These are phyloP conservation scores for Eira barbara DNA, from an alignment of 2,113 vertebrate species.

Conservation along the genomic window DNA sequence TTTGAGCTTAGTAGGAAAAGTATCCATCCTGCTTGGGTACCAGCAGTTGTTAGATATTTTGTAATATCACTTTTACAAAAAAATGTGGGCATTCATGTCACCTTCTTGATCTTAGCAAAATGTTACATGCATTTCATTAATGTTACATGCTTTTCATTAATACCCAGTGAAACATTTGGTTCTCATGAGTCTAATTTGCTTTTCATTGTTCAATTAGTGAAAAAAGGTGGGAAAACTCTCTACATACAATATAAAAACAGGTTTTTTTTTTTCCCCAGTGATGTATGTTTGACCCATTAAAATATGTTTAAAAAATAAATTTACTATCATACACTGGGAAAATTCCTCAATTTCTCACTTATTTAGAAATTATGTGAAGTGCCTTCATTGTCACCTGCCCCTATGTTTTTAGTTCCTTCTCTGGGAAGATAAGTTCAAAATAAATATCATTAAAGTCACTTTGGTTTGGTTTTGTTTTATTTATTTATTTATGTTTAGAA, in stretches of 20 bases:
- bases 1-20: background rate
- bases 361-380: background rate
- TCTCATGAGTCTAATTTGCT: background rate
- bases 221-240: background rate
- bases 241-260: background rate
- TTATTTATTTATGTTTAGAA: background rate
- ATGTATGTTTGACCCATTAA: background rate
- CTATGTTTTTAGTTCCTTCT: background rate
- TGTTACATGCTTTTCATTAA: constrained; percentile 6
- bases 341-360: background rate
- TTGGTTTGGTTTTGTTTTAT: background rate
- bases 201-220: background rate
- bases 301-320: background rate
- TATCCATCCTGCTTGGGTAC: background rate
- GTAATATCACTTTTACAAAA: background rate
- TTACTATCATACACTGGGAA: background rate
- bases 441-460: background rate
- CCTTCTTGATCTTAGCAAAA: background rate
- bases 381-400: background rate
- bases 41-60: background rate
- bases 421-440: background rate
- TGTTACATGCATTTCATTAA: background rate
- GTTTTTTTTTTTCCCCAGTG: background rate
- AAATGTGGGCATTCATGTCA: background rate
- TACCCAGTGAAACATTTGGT: background rate